These are phyloP conservation scores for Atta texana DNA, from an alignment of 1,140 invertebrate genomes.

Conservation along the genomic window DNA sequence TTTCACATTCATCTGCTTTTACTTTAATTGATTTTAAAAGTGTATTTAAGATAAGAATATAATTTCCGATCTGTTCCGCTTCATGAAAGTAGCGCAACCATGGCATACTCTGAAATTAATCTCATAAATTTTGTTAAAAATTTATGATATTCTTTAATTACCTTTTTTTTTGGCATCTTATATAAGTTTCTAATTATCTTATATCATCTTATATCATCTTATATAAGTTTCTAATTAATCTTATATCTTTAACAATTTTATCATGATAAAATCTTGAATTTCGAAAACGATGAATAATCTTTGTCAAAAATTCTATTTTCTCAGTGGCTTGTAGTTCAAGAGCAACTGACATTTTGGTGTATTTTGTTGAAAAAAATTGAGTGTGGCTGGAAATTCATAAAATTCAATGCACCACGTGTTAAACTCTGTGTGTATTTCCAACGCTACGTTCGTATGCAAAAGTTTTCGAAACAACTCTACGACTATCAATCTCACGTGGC, in stretches of 20 bases:
- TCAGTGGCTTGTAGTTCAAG: no score
- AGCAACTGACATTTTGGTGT: neutral
- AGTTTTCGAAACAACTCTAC: neutral
- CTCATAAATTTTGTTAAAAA: neutral
- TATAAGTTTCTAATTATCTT: neutral
- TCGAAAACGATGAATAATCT: neutral
- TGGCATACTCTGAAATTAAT: neutral
- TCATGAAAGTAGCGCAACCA: neutral
- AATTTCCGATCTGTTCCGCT: neutral
- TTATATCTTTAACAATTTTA: neutral
- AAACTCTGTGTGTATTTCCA: neutral
- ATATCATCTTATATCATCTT: no score
- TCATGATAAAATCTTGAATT: neutral
- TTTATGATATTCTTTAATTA: neutral
- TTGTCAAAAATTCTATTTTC: constrained; percentile 3
- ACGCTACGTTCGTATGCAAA: neutral
- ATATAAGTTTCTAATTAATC: neutral
- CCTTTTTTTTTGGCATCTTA: neutral
- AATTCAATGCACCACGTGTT: neutral
- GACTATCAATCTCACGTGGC: neutral
- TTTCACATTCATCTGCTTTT: no score
- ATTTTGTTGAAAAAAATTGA: neutral
- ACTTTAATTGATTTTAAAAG: constrained; percentile 2
- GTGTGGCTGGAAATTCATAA: neutral
- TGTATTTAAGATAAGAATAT: neutral